phyloP scores from a whole-genome alignment of 2,797 vertebrate genomes.

The Bradypodion pumilum region DNA sequence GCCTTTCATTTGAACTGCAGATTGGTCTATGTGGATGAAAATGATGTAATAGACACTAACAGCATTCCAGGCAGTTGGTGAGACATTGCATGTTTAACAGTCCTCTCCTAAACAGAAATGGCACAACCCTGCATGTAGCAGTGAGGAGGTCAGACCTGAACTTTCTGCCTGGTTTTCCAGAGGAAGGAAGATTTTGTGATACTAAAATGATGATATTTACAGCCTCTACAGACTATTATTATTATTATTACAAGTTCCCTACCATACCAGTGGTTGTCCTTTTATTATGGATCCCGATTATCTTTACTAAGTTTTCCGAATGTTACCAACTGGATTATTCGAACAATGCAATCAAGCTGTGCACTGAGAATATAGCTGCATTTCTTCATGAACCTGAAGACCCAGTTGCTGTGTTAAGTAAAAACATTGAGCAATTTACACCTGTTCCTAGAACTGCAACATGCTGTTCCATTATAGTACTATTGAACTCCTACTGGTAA shows the following conservation, averaged over 20 bases:
- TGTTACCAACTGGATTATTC: conserved; percentile 58
- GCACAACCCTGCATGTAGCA: neutral
- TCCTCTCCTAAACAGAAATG: neutral
- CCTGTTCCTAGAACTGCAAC: conserved; percentile 23
- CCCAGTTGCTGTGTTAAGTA: conserved; percentile 39
- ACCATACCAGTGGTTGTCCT: conserved; percentile 28
- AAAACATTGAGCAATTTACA: conserved; percentile 41
- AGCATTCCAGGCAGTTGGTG: neutral
- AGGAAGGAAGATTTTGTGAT: neutral
- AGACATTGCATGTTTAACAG: neutral
- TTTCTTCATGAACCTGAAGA: conserved; percentile 44
- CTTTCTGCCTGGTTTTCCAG: neutral
- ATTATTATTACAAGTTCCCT: conserved; percentile 24
- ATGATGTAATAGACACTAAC: neutral
- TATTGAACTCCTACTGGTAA: conserved; percentile 28
- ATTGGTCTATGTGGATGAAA: neutral
- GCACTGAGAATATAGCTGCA: conserved; percentile 46
- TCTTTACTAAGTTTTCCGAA: conserved; percentile 34
- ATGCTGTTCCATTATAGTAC: conserved; percentile 34
- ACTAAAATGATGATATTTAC: conserved; percentile 46
- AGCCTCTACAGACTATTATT: conserved; percentile 33
- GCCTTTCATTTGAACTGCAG: neutral
- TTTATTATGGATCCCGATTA: conserved; percentile 54
- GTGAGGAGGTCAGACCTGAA: neutral
- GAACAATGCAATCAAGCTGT: conserved; percentile 56